Evolutionary conservation across 2,113 vertebrate species (phyloP).

Genomic region (Herpailurus yagouaroundi): DNA sequence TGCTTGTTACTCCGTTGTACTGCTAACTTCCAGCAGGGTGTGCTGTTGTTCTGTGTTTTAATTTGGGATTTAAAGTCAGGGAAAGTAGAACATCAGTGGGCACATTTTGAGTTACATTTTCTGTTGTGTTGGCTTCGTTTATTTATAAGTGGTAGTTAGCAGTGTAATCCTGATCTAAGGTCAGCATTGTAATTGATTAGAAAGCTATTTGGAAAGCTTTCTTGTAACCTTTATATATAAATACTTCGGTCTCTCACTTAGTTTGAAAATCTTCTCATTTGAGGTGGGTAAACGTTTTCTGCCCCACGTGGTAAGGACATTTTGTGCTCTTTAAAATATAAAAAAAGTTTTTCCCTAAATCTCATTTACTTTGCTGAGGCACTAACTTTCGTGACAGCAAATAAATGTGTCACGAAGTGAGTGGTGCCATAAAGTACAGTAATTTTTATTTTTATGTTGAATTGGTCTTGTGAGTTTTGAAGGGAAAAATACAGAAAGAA

Average conservation of each 20-base stretch:
- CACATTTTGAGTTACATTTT: background rate
- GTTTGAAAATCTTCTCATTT: constrained; percentile 71
- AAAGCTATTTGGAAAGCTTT: constrained; percentile 70
- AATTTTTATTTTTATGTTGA: constrained; percentile 71
- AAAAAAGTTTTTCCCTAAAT: constrained; percentile 31
- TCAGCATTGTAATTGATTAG: constrained; percentile 68
- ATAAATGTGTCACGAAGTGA: constrained; percentile 75
- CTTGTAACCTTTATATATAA: constrained; percentile 61
- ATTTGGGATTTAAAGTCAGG: background rate
- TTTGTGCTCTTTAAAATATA: constrained; percentile 67
- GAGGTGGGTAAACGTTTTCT: constrained; percentile 60
- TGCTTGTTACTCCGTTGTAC: background rate
- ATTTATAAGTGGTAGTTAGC: constrained; percentile 66
- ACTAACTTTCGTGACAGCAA: constrained; percentile 71
- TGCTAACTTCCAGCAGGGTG: constrained; percentile 83
- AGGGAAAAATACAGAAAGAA: constrained; percentile 76
- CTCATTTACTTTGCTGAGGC: constrained; percentile 69
- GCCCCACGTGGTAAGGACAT: constrained; percentile 61
- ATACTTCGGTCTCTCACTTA: constrained; percentile 63
- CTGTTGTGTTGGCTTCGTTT: constrained; percentile 38
- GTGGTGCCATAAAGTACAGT: constrained; percentile 68
- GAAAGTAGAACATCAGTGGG: background rate
- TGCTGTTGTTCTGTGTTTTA: constrained; percentile 79
- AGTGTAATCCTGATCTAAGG: constrained; percentile 62
- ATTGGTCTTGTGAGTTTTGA: constrained; percentile 71